Evolutionary conservation across 2,797 vertebrate genomes (phyloP).

Genomic region (Acanthornis magna): DNA sequence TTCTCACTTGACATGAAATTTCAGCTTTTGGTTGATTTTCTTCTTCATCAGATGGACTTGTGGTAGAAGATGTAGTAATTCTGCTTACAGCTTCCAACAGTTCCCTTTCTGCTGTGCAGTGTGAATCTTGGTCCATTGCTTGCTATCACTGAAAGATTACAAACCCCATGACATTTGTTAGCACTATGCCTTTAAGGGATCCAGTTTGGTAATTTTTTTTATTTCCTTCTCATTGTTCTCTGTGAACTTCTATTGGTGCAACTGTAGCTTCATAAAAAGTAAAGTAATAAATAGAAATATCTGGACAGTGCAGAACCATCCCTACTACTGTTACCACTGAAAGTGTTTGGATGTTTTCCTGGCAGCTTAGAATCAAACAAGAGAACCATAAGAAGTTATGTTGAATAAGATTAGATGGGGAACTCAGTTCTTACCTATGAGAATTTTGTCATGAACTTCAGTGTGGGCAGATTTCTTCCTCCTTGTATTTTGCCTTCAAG

Average conservation of each 20-base stretch:
- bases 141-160: neutral
- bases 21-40: neutral
- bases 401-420: neutral
- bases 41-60: neutral
- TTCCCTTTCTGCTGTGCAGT: neutral
- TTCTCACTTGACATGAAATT: neutral
- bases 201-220: neutral
- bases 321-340: neutral
- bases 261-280: neutral
- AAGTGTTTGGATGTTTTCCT: neutral
- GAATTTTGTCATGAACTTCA: neutral
- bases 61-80: neutral
- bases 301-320: neutral
- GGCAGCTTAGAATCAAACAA: neutral
- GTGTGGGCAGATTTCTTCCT: neutral
- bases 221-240: neutral
- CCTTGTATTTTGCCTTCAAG: neutral
- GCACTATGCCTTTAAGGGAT: neutral
- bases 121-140: constrained; percentile 40
- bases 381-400: neutral
- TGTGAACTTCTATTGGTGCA: neutral
- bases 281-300: neutral
- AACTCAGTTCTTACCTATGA: neutral
- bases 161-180: neutral
- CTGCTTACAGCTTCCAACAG: neutral